Base-by-base conservation (phyloP, 2,113 vertebrate species). In the Recurvirostra avosetta region DNA sequence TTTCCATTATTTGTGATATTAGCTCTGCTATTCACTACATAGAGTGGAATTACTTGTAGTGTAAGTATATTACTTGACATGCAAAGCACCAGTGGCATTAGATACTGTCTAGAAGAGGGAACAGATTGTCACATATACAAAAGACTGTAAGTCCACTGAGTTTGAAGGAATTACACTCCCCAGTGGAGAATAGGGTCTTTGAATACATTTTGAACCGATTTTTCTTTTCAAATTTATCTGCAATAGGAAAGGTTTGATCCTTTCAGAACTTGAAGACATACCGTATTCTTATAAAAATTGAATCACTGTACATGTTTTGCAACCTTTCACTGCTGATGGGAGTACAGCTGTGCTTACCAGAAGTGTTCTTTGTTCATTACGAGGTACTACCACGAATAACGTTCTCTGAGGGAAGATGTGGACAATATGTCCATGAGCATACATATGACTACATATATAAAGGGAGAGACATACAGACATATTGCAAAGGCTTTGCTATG, bases 171-270 rank as follows among this genome's bases (percentile, higher is more conserved):
- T 79, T 88, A 59, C 15, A n/a, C 16, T 88, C 36, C 8, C 2
- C n/a, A 49, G 9, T 23, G 77, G 29, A 87, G 6, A 85, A 88
- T 22, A 27, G 45, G 26, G 8, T 38, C 12, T 83, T 52, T 16
- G 13, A 74, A 77, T 71, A 43, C 1, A 59, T 74, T 85, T 82
- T 72, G 4, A 59, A 63, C 25, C 15, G 7, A 30, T 77, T 76
- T 72, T 93, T 78, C 4, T 76, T 81, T 92, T 66, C 61, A 26
- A 40, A 97, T 97, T 97, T 90, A 77, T 91, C 65, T 84, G 4
- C 68, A 36, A 58, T 68, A 67, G n/a, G 61, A 93, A 96, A 58
- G 36, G 17, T 50, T 90, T 90, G 82, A 82, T 72, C 22, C 22
- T 84, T 75, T 78, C 43, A 50, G 40, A 85, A 78, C 29, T 25